phyloP scores from a whole-genome alignment of 2,797 vertebrate species.

The Mus minutoides region DNA sequence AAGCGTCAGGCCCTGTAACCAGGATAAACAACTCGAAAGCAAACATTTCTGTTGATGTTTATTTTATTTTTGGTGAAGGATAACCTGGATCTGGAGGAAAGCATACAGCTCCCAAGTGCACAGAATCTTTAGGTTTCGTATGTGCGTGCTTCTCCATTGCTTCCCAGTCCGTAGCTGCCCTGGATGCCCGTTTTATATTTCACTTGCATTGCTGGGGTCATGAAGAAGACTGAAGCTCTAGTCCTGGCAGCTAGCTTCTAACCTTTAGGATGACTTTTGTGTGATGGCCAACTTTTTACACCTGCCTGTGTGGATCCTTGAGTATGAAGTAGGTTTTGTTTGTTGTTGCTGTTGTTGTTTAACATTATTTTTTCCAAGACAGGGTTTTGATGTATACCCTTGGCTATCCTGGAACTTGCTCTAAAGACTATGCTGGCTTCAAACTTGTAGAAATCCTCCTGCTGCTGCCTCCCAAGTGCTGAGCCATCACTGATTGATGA shows the following conservation, averaged over 20 bases:
- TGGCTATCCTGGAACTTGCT: neutral
- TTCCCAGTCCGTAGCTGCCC: neutral
- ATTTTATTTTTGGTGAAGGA: constrained; percentile 25
- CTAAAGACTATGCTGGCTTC: neutral
- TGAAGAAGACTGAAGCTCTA: neutral
- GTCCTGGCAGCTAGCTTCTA: neutral
- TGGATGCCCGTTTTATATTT: neutral
- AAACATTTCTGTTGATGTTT: constrained; percentile 10
- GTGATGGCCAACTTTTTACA: neutral
- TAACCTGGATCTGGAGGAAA: no score
- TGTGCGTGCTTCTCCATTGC: neutral
- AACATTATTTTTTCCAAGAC: neutral
- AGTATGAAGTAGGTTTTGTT: neutral
- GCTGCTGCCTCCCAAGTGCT: neutral
- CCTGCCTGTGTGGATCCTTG: neutral
- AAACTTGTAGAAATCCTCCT: neutral
- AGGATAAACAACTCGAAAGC: neutral
- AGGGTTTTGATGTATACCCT: neutral
- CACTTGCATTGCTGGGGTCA: neutral
- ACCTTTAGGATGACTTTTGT: neutral
- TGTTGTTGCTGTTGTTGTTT: neutral
- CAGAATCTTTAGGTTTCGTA: neutral
- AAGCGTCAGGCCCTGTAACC: neutral
- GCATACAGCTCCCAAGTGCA: neutral
- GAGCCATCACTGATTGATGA: neutral